phyloP scores from a whole-genome alignment of 2,888 invertebrate species.

The Acanthosepion pharaonis region DNA sequence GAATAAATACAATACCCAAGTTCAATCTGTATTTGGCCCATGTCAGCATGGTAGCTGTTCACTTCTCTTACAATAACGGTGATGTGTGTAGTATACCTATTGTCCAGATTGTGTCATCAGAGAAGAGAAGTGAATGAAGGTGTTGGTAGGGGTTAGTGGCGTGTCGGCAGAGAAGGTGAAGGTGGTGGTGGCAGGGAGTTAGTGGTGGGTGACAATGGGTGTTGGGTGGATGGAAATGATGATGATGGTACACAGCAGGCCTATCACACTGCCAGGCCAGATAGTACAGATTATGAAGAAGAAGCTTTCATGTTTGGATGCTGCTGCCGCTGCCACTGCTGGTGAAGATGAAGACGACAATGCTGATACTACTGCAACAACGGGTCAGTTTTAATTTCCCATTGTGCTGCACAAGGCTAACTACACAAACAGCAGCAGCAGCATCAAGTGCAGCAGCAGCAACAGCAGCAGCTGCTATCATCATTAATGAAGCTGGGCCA shows the following conservation, averaged over 20 bases:
- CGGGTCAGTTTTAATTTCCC: conserved; percentile 43
- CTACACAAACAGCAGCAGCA: conserved; percentile 41
- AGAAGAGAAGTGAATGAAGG: background rate
- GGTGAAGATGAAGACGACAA: background rate
- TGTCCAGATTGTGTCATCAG: conserved; percentile 45
- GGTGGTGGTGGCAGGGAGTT: background rate
- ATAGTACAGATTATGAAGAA: background rate
- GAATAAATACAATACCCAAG: conserved; percentile 37
- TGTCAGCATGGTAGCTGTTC: conserved; percentile 41
- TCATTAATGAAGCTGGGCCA: background rate
- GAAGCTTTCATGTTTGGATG: background rate
- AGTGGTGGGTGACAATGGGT: background rate
- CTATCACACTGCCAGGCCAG: conserved; percentile 44
- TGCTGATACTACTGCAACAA: conserved; percentile 37
- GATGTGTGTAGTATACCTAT: conserved; percentile 37
- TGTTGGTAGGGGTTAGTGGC: background rate
- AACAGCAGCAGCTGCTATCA: conserved; percentile 25
- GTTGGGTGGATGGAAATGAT: background rate
- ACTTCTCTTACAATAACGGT: conserved; percentile 36
- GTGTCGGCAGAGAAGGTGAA: background rate
- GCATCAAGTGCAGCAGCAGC: conserved; percentile 2
- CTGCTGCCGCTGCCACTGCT: conserved; percentile 38
- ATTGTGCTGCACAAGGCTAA: conserved; percentile 39
- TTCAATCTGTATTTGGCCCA: conserved; percentile 47
- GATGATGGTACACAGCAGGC: conserved; percentile 6